Percentiles rank a stretch among this genome's conserved stretches.
These are phyloP conservation scores for Pollimyrus isidori DNA, from an alignment of 2,113 vertebrate genomes.

Conservation along the genomic window DNA sequence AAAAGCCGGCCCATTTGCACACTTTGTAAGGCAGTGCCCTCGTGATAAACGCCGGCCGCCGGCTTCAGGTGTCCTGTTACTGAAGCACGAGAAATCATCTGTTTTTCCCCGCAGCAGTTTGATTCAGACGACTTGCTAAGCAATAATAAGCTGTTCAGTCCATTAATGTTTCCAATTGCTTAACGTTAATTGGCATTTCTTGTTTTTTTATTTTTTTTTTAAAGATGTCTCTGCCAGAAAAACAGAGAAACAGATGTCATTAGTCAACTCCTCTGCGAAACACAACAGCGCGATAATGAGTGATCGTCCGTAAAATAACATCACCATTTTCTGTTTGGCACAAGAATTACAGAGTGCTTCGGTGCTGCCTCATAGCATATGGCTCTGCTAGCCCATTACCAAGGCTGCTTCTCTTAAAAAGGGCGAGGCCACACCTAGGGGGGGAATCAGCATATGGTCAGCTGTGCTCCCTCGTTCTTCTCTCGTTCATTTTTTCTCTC, in stretches of 20 bases:
- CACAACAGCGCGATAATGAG: not conserved
- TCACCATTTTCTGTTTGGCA: not conserved
- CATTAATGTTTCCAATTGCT: not conserved
- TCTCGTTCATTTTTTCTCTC: not conserved
- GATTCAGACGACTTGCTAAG: not conserved
- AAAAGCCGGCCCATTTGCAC: not conserved
- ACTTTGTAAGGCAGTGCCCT: not conserved
- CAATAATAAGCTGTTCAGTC: not conserved
- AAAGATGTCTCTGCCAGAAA: not conserved
- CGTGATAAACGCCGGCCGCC: not conserved
- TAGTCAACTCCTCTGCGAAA: not conserved
- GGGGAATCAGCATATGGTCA: not conserved
- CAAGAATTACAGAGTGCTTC: not conserved
- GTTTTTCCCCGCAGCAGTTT: not conserved
- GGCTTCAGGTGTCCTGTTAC: not conserved
- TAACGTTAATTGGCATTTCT: not conserved
- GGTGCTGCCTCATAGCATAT: not conserved
- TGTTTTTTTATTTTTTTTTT: not conserved
- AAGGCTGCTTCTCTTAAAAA: not conserved
- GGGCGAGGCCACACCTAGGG: not conserved
- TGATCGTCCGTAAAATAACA: not conserved
- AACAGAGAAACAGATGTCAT: not conserved
- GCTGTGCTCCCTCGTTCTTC: not conserved
- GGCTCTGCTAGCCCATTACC: not conserved
- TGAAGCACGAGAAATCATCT: not conserved